A percentile compares a stretch with the other conserved stretches of the same genome.
These are phyloP conservation scores for Smithornis capensis DNA, from an alignment of 2,113 vertebrate genomes.

Conservation along the genomic window DNA sequence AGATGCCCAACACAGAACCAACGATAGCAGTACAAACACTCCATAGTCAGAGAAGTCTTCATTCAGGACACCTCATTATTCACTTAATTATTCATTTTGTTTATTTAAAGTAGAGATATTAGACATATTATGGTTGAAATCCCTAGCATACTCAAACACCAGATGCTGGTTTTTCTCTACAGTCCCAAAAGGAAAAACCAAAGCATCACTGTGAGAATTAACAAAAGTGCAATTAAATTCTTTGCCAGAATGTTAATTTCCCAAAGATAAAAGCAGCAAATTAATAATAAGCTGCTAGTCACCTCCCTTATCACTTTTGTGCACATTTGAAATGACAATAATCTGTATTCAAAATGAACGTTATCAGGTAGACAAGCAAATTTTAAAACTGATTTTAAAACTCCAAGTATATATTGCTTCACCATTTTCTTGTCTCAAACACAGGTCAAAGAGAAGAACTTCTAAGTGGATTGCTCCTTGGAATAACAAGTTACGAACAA, in stretches of 20 bases:
- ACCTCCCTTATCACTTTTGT: conserved; percentile 49
- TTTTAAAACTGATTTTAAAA: background rate
- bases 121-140: conserved; percentile 75
- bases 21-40: background rate
- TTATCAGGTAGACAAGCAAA: background rate
- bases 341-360: background rate
- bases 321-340: background rate
- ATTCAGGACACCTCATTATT: conserved; percentile 70
- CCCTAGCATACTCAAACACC: conserved; percentile 76
- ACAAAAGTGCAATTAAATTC: conserved; percentile 78
- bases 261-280: conserved; percentile 68
- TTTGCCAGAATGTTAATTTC: conserved; percentile 74
- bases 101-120: conserved; percentile 80
- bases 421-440: background rate
- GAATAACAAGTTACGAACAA: background rate
- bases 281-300: conserved; percentile 65
- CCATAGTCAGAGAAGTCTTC: conserved; percentile 35
- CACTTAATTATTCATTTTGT: conserved; percentile 79
- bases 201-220: conserved; percentile 74
- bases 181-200: conserved; percentile 72
- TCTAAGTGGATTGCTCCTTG: background rate
- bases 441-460: background rate
- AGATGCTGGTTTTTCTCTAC: conserved; percentile 74
- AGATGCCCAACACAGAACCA: background rate
- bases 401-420: background rate